These are phyloP conservation scores for Ailurus styani DNA, from an alignment of 2,113 vertebrate species.

Conservation along the genomic window DNA sequence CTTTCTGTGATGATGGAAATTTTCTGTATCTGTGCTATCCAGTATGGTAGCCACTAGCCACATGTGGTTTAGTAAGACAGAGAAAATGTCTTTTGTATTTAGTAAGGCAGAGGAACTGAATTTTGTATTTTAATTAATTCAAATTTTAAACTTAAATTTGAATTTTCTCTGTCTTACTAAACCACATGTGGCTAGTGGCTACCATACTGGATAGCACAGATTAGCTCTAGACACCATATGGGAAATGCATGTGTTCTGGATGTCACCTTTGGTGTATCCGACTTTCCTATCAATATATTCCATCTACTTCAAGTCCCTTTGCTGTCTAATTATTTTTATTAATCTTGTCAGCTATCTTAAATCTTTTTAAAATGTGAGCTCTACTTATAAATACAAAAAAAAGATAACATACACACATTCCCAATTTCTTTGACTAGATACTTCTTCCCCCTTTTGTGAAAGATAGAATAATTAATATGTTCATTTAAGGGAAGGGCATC, in stretches of 20 bases:
- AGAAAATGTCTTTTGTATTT: neutral
- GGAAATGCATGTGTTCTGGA: neutral
- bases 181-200: neutral
- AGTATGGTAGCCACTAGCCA: neutral
- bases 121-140: neutral
- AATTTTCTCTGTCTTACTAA: no score
- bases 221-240: neutral
- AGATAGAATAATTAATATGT: neutral
- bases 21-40: neutral
- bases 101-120: neutral
- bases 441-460: neutral
- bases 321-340: neutral
- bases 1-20: neutral
- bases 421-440: neutral
- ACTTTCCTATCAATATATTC: neutral
- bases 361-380: neutral
- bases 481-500: neutral
- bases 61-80: neutral
- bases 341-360: neutral
- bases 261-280: neutral
- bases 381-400: neutral
- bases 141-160: neutral
- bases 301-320: neutral
- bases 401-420: neutral
- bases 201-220: no score